Conservation (phyloP, 1,140 invertebrate species). For the Cydia strobilella region DNA sequence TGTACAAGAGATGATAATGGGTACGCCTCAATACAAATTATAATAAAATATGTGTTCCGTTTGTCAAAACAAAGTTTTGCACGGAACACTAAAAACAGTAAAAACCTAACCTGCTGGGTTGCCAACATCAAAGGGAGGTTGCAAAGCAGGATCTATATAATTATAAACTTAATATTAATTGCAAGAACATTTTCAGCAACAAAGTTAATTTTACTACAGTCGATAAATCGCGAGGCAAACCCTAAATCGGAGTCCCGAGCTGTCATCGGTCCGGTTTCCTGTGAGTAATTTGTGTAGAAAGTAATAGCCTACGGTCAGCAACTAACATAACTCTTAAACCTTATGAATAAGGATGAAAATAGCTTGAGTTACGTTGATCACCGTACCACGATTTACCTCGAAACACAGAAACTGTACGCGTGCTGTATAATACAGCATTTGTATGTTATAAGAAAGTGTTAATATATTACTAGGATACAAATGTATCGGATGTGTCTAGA, state of each 20-base stretch:
- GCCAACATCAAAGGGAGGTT: too few relatives aligned
- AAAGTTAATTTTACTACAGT: neutral
- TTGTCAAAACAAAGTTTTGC: too few relatives aligned
- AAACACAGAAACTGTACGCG: slow-evolving; percentile 23
- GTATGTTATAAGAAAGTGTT: slow-evolving; percentile 12
- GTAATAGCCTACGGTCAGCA: neutral
- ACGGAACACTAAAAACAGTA: too few relatives aligned
- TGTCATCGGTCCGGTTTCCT: slow-evolving; percentile 12
- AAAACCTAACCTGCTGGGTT: too few relatives aligned
- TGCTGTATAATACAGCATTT: neutral
- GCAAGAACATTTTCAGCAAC: too few relatives aligned
- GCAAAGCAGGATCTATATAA: too few relatives aligned
- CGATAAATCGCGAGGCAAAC: slow-evolving; percentile 5
- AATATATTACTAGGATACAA: neutral
- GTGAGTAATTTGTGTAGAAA: slow-evolving; percentile 25
- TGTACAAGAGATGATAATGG: too few relatives aligned
- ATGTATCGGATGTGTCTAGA: neutral
- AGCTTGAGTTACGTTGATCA: neutral
- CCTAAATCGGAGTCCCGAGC: slow-evolving; percentile 10
- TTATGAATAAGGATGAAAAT: neutral
- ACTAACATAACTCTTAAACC: neutral
- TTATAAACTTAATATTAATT: too few relatives aligned
- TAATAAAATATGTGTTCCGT: too few relatives aligned
- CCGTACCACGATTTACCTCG: slow-evolving; percentile 26
- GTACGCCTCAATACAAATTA: too few relatives aligned